These are phyloP conservation scores for Enteromius viviparus DNA, from an alignment of 2,797 vertebrate genomes.

Conservation along the genomic window DNA sequence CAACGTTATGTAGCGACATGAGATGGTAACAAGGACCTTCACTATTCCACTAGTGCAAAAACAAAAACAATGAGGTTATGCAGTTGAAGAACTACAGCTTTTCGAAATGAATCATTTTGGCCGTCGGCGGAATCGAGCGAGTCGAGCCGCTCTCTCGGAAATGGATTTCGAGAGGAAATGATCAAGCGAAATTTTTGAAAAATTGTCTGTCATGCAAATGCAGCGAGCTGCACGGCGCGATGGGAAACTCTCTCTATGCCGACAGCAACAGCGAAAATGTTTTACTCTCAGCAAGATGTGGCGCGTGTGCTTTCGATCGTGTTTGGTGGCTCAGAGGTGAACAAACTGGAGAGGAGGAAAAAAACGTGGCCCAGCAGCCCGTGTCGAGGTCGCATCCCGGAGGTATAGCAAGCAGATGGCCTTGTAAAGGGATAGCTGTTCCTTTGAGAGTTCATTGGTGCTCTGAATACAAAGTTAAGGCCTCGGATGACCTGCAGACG, in stretches of 20 bases:
- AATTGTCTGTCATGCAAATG: neutral
- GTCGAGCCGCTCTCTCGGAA: constrained; percentile 36
- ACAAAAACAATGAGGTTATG: constrained; percentile 85
- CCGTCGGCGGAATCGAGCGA: constrained; percentile 58
- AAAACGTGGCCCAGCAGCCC: constrained; percentile 30
- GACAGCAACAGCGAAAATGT: neutral
- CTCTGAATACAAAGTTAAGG: constrained; percentile 67
- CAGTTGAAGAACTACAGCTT: constrained; percentile 85
- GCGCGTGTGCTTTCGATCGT: constrained; percentile 25
- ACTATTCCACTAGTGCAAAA: constrained; percentile 82
- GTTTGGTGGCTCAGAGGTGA: constrained; percentile 28
- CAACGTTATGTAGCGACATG: constrained; percentile 70
- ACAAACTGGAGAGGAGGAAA: neutral
- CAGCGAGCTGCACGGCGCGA: neutral
- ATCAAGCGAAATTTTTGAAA: neutral
- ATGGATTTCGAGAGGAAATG: neutral
- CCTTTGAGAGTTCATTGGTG: constrained; percentile 66
- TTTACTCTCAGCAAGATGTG: constrained; percentile 5
- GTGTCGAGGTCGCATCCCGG: constrained; percentile 52
- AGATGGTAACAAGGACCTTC: constrained; percentile 79
- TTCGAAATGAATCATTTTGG: constrained; percentile 71
- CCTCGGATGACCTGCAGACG: constrained; percentile 70
- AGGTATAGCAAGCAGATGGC: constrained; percentile 81
- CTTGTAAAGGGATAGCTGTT: constrained; percentile 83
- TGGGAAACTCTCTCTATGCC: neutral